Evolutionary conservation across 1,140 invertebrate genomes (phyloP).

Genomic region (Eumaeus atala): DNA sequence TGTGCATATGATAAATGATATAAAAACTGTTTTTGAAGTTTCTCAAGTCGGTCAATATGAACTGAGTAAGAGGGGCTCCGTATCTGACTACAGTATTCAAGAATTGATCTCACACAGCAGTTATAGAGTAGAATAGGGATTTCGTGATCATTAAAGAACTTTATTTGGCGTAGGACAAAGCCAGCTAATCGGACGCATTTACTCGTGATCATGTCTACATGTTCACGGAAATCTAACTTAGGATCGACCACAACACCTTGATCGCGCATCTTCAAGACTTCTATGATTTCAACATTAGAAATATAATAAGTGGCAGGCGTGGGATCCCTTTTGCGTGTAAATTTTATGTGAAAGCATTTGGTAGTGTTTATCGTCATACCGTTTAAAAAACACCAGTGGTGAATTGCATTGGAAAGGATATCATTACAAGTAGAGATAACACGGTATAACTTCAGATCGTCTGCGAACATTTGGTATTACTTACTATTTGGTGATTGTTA

Average conservation of each 20-base stretch:
- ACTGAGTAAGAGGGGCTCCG: background rate
- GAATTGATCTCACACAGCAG: constrained; percentile 7
- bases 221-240: too few relatives aligned
- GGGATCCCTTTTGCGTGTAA: background rate
- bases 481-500: too few relatives aligned
- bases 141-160: background rate
- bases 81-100: constrained; percentile 1
- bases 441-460: background rate
- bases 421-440: constrained; percentile 2
- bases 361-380: constrained; percentile 16
- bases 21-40: background rate
- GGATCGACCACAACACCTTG: too few relatives aligned
- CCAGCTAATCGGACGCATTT: too few relatives aligned
- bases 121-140: constrained; percentile 4
- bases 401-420: constrained; percentile 4
- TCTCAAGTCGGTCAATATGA: background rate
- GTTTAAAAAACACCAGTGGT: constrained; percentile 12
- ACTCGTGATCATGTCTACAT: too few relatives aligned
- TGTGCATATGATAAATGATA: background rate
- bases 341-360: constrained; percentile 7
- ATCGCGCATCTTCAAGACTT: background rate
- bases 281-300: background rate
- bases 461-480: background rate
- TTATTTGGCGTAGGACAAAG: too few relatives aligned
- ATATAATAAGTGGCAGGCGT: background rate